Percentiles rank a stretch among this genome's conserved stretches.
Conservation (phyloP, 2,888 invertebrate species). For the Celastrina argiolus region DNA sequence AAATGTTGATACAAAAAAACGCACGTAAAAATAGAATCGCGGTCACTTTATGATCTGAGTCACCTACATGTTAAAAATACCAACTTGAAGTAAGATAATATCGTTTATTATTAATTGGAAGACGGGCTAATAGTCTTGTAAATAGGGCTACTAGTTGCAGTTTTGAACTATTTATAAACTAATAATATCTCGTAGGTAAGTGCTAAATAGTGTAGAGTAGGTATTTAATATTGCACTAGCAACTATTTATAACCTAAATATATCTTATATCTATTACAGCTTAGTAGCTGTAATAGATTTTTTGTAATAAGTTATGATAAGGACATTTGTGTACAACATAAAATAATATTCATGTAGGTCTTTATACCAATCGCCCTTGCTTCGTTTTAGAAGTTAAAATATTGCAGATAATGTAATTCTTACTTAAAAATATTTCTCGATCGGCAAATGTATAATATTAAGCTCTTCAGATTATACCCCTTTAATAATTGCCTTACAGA, state of each 20-base stretch:
- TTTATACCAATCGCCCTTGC: neutral
- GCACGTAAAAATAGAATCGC: slow-evolving; percentile 31
- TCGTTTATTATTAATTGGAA: slow-evolving; percentile 22
- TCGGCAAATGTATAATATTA: too few species aligned
- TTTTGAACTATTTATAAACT: slow-evolving; percentile 9
- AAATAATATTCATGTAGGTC: neutral
- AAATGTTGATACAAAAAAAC: slow-evolving; percentile 27
- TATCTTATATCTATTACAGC: neutral
- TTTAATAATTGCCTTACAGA: neutral
- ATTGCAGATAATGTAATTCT: too few species aligned
- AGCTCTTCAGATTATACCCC: too few species aligned
- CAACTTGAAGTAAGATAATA: slow-evolving; percentile 21
- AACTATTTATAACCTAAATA: too few species aligned
- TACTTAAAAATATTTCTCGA: too few species aligned
- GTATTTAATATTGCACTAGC: too few species aligned
- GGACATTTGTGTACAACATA: neutral
- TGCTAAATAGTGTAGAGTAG: slow-evolving; percentile 4
- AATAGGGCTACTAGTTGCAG: slow-evolving; percentile 6
- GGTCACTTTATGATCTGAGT: slow-evolving; percentile 28
- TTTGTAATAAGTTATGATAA: neutral
- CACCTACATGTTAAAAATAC: slow-evolving; percentile 27
- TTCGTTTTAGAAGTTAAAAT: neutral
- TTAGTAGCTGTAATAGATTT: neutral
- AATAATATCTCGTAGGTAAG: slow-evolving; percentile 6
- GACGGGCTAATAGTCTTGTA: slow-evolving; percentile 19